These are phyloP conservation scores for Galaxias olidus DNA, from an alignment of 2,797 vertebrate genomes.

Conservation along the genomic window DNA sequence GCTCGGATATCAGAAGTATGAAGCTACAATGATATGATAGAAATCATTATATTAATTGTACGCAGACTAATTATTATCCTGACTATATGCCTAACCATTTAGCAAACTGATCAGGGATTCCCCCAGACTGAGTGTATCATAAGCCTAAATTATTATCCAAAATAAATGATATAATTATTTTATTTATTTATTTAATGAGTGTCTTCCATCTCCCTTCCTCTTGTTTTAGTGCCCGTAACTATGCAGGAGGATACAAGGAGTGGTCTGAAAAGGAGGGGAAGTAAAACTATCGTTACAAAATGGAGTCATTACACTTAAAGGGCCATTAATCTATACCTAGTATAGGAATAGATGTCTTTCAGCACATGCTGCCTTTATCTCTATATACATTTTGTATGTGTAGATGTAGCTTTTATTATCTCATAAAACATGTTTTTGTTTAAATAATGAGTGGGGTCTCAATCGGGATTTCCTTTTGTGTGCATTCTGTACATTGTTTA, in stretches of 20 bases:
- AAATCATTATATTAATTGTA: neutral
- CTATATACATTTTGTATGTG: too few species aligned
- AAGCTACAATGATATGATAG: neutral
- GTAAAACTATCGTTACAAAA: constrained; percentile 32
- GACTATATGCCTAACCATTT: too few species aligned
- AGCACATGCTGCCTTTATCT: too few species aligned
- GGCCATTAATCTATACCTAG: neutral
- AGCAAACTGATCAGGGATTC: too few species aligned
- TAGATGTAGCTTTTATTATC: too few species aligned
- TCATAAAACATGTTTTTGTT: too few species aligned
- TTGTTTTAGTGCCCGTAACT: constrained; percentile 73
- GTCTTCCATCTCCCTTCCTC: constrained; percentile 33
- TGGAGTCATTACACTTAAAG: neutral
- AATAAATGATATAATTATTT: too few species aligned
- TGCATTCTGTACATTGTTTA: too few species aligned
- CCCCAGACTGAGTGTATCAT: too few species aligned
- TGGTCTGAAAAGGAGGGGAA: constrained; percentile 70
- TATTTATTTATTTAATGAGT: neutral
- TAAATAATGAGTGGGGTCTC: too few species aligned
- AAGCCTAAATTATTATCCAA: too few species aligned
- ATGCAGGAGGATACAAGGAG: constrained; percentile 70
- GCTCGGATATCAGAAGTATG: constrained; percentile 77
- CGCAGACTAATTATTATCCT: neutral
- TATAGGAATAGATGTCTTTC: neutral
- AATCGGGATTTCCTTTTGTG: too few species aligned